Evolutionary conservation across 1,140 invertebrate species (phyloP).

Genomic region (Archivesica marissinica): DNA sequence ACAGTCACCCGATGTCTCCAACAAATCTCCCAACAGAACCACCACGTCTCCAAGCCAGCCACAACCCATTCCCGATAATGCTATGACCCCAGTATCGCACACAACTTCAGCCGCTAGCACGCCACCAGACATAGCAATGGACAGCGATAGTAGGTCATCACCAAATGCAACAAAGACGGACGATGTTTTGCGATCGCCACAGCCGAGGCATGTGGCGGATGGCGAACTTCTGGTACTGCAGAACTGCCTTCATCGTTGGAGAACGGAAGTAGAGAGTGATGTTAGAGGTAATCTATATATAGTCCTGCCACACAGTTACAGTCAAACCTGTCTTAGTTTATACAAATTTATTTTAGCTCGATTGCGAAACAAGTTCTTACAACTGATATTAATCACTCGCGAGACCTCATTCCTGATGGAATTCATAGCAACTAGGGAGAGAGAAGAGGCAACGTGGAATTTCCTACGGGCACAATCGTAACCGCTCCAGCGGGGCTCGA

Average conservation of each 20-base stretch:
- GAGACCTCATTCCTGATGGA: too few relatives aligned
- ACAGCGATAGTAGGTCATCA: slow-evolving; percentile 42
- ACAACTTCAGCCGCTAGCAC: slow-evolving; percentile 41
- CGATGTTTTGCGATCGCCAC: slow-evolving; percentile 51
- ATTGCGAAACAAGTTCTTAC: too few relatives aligned
- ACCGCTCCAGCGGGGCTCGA: too few relatives aligned
- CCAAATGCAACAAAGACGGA: neutral
- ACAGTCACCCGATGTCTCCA: slow-evolving; percentile 2
- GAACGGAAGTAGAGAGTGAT: slow-evolving; percentile 83
- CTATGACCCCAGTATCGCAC: slow-evolving; percentile 57
- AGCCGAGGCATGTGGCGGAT: slow-evolving; percentile 79
- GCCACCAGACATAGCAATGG: slow-evolving; percentile 67
- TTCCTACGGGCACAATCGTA: too few relatives aligned
- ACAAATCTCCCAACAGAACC: neutral
- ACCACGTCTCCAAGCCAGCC: slow-evolving; percentile 6
- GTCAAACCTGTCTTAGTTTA: too few relatives aligned
- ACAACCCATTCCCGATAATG: slow-evolving; percentile 62
- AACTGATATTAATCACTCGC: too few relatives aligned
- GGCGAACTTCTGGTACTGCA: slow-evolving; percentile 82
- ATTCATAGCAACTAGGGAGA: too few relatives aligned
- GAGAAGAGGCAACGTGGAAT: too few relatives aligned
- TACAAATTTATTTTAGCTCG: too few relatives aligned
- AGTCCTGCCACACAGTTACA: too few relatives aligned
- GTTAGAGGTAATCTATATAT: slow-evolving; percentile 84
- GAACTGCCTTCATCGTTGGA: slow-evolving; percentile 84